Base-by-base conservation (phyloP, 2,113 vertebrate species). In the Pterocles burchelli region DNA sequence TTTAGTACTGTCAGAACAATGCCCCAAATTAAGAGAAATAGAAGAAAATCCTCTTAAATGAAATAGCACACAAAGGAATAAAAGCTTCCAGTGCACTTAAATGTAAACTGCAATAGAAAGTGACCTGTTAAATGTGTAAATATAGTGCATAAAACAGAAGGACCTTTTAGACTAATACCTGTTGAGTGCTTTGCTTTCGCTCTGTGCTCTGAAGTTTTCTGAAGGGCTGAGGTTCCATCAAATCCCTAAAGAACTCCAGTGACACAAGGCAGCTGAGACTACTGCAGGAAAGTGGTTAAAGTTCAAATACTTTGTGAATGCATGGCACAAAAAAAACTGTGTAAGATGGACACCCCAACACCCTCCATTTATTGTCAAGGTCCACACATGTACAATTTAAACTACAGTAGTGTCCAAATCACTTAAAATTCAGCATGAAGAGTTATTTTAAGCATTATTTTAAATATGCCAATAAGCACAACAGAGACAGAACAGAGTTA, bases 21-120 rank as follows among this genome's bases (percentile, higher is more conserved):
- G 55, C 34, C 45, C 66, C 48, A 86, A 68, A 84, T 94, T 57
- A 93, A 62, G 57, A 96, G 61, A 90, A 94, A 89, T 66, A 73
- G 52, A 92, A 92, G 41, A 90, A 89, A 93, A 94, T 67, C 65
- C 49, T 85, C 63, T 93, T 81, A 93, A 76, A 88, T 83, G 62
- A 93, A 94, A 90, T 43, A 72, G 52, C 49, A 95, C 52, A 85
- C 66, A 68, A 84, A 95, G 91, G 73, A 81, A 81, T 92, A 84
- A 41, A 41, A 75, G 41, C 36, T 89, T 72, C 68, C 62, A 90
- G n/a, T 49, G 66, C 58, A 70, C 41, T 54, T 81, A 74, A 43
- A 81, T 84, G 73, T 73, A 81, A 96, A 79, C 13, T 72, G 45
- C 73, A 89, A 22, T 52, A 82, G 54, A 72, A 93, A 92, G 43